Evolutionary conservation across 2,113 vertebrate species (phyloP).

Genomic region (Pontoporia blainvillei): DNA sequence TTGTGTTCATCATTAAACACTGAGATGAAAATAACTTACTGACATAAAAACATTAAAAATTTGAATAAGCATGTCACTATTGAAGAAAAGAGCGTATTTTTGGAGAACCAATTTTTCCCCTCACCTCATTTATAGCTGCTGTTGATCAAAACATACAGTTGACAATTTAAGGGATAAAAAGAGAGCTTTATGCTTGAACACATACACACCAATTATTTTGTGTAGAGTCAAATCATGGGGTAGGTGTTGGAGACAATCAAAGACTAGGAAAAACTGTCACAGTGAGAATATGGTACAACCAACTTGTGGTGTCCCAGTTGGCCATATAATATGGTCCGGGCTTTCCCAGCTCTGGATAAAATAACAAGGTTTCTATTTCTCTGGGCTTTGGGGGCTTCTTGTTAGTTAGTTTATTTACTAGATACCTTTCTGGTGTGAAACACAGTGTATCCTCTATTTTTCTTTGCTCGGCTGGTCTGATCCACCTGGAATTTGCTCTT

Average conservation of each 20-base stretch:
- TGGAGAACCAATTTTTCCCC: not conserved
- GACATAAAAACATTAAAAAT: not conserved
- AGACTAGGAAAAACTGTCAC: rapidly evolving
- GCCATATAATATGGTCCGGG: rapidly evolving
- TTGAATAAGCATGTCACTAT: not conserved
- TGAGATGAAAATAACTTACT: not conserved
- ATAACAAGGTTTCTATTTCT: rapidly evolving
- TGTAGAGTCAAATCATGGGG: not conserved
- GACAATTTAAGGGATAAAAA: not conserved
- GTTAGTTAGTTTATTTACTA: rapidly evolving
- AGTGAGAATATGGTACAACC: rapidly evolving
- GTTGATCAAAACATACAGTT: not conserved
- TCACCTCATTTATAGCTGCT: not conserved
- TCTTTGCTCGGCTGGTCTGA: not conserved
- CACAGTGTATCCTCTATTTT: rapidly evolving
- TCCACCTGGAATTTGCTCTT: not conserved
- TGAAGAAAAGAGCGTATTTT: not conserved
- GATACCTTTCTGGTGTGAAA: rapidly evolving
- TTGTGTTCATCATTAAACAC: not conserved
- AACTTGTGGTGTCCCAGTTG: rapidly evolving
- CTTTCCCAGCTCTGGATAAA: not conserved
- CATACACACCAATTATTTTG: not conserved
- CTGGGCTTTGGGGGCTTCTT: not conserved
- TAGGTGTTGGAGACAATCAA: rapidly evolving
- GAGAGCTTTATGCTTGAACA: rapidly evolving